Base-by-base conservation (phyloP, 1,140 invertebrate species). In the Trachymyrmex septentrionalis region DNA sequence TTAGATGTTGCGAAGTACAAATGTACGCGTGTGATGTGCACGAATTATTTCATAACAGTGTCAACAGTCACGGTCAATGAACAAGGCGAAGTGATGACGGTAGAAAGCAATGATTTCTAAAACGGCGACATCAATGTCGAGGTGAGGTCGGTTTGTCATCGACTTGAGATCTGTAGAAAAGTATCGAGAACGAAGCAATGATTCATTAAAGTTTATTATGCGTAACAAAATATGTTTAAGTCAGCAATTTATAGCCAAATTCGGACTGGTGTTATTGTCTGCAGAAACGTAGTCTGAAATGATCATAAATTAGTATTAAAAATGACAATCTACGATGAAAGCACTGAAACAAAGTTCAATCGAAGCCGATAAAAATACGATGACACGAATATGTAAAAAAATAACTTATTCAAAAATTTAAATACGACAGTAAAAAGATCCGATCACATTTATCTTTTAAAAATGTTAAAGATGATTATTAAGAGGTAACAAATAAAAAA, bases 51-150 rank as follows among this genome's bases (percentile, higher is more conserved):
- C 59, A 34, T 78, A 85, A 85, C 50, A 77, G 82, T 78, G 82
- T 12, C 82, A 85, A 78, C 38, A 61, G 82, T 85, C 48, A 85
- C 61, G 73, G 61, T 57, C 72, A 30, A 66, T 14, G 50, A 57
- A 27, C 73, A 55, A 61, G 21, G 10, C 30, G 16, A 10, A 78
- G 48, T 78, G 78, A 85, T 55, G 78, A 85, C 44, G 48, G 9
- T 85, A 66, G 82, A 85, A 85, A 85, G 82, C 73, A 27, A 34
- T 21, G 59, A 85, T 67, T 85, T 66, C 61, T 59, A 85, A 67
- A 10, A 55, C 7, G 21, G 3, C 59, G 80, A 82, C 80, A 73
- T 61, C 19, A 61, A 84, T 82, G 10, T 50, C 55, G 24, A 19
- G 16, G 7, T 9, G 16, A 44, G 21, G 9, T 75, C 38, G 21